Conservation (phyloP, 2,113 vertebrate genomes). For the Rhinolophus ferrumequinum region DNA sequence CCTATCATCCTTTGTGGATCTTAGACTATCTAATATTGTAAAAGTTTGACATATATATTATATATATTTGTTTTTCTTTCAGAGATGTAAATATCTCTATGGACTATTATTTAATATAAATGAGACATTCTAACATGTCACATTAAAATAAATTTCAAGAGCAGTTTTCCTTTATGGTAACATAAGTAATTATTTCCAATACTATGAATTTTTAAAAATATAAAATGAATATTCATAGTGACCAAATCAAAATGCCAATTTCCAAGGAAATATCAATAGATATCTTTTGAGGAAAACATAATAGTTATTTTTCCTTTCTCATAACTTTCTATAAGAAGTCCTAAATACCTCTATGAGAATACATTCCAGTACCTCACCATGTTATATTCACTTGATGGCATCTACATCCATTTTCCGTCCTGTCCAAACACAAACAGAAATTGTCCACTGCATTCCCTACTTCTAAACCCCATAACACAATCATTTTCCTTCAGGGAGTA, state of each 20-base stretch:
- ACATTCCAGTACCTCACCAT: background rate
- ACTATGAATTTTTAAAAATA: background rate
- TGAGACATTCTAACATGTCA: background rate
- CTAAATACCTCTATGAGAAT: background rate
- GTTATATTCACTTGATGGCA: background rate
- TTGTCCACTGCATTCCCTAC: background rate
- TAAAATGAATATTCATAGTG: background rate
- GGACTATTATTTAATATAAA: background rate
- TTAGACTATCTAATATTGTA: background rate
- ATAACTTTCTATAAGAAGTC: background rate
- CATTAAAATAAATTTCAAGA: slow-evolving; percentile 29
- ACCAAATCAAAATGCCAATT: slow-evolving; percentile 20
- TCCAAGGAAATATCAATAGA: background rate
- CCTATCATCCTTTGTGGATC: background rate
- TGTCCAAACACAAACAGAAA: slow-evolving; percentile 20
- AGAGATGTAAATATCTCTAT: background rate
- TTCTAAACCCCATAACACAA: background rate
- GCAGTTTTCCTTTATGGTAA: background rate
- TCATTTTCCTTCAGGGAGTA: background rate
- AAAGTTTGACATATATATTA: background rate
- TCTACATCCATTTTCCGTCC: background rate
- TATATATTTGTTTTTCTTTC: background rate
- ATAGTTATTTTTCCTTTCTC: background rate
- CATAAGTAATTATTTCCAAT: background rate
- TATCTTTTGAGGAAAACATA: background rate